A percentile compares a stretch with the other conserved stretches of the same genome.
Conservation (phyloP, 2,113 vertebrate genomes). For the Gobius niger region DNA sequence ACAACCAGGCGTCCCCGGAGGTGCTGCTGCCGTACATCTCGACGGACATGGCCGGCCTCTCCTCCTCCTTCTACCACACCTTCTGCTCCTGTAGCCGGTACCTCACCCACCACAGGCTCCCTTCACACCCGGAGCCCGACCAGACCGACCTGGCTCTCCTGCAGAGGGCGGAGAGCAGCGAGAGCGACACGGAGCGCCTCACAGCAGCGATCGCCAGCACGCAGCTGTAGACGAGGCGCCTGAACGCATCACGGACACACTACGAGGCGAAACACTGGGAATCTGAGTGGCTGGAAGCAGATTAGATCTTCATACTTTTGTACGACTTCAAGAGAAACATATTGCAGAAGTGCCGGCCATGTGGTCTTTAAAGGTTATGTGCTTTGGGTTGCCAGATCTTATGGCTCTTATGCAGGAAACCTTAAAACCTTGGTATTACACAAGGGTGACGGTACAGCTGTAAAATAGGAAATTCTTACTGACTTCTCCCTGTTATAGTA, state of each 20-base stretch:
- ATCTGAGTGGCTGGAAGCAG: no score
- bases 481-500: no score
- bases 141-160: background rate
- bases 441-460: no score
- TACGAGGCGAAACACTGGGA: no score
- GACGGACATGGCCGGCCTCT: conserved; percentile 86
- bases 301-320: no score
- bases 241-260: background rate
- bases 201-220: conserved; percentile 2
- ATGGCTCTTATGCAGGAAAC: no score
- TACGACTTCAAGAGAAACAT: no score
- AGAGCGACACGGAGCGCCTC: background rate
- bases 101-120: conserved; percentile 79
- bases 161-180: background rate
- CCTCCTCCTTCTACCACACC: conserved; percentile 84
- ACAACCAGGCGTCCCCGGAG: conserved; percentile 87
- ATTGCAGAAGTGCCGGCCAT: no score
- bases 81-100: conserved; percentile 84
- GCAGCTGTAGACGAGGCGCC: conserved; percentile 16
- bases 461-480: no score
- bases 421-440: no score
- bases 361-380: no score
- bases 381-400: no score
- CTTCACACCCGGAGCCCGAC: background rate
- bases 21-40: conserved; percentile 89